A percentile compares a stretch with the other conserved stretches of the same genome.
These are phyloP conservation scores for Ditylenchus weischeri DNA, from an alignment of 2,888 invertebrate genomes.

Conservation along the genomic window DNA sequence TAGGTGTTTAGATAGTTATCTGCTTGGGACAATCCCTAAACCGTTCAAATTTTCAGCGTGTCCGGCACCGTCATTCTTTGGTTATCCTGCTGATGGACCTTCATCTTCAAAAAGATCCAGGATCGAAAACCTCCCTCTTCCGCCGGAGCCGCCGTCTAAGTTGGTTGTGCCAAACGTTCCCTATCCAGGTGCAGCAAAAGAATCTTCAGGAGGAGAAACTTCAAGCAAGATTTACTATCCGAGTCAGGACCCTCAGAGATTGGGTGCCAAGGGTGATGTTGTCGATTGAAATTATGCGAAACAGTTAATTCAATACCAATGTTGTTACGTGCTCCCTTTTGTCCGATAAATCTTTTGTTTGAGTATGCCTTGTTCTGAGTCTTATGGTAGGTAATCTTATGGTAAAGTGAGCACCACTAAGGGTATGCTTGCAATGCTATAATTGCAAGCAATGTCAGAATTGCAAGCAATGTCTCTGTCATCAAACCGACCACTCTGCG, in stretches of 20 bases:
- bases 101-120: conserved; percentile 35
- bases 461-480: too few species aligned
- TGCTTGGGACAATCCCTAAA: neutral
- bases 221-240: conserved; percentile 74
- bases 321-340: too few species aligned
- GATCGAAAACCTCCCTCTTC: conserved; percentile 24
- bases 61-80: conserved; percentile 23
- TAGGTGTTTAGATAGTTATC: too few species aligned
- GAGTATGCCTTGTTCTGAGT: too few species aligned
- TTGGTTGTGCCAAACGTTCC: conserved; percentile 32
- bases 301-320: too few species aligned
- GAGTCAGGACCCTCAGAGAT: conserved; percentile 83
- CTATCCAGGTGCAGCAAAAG: conserved; percentile 12
- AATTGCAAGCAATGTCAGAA: too few species aligned
- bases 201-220: neutral
- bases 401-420: too few species aligned
- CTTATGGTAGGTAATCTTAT: too few species aligned
- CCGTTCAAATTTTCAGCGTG: conserved; percentile 19
- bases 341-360: too few species aligned
- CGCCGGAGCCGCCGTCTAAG: conserved; percentile 27
- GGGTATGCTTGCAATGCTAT: too few species aligned
- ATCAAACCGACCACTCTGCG: too few species aligned
- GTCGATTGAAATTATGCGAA: too few species aligned
- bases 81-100: conserved; percentile 33
- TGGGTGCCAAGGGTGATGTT: conserved; percentile 57